Percentiles rank a stretch among this genome's conserved stretches.
Conservation (phyloP, 2,797 vertebrate genomes). For the Hippopotamyrus pictus region DNA sequence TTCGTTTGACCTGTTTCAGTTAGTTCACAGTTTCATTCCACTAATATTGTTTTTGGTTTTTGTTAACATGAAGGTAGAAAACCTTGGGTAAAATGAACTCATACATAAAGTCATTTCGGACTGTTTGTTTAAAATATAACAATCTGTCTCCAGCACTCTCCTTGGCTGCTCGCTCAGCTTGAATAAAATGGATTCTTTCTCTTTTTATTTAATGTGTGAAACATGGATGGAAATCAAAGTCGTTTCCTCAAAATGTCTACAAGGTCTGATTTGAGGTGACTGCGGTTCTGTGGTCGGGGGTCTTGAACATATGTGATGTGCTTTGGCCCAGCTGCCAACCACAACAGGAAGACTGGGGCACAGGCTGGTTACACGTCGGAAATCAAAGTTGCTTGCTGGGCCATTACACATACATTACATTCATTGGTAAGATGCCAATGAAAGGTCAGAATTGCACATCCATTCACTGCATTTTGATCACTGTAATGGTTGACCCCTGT, state of each 20-base stretch:
- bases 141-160: neutral
- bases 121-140: neutral
- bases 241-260: conserved; percentile 10
- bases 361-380: conserved; percentile 25
- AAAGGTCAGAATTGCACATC: neutral
- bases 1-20: neutral
- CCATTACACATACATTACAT: neutral
- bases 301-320: neutral
- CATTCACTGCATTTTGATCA: neutral
- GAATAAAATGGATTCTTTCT: conserved; percentile 6
- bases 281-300: neutral
- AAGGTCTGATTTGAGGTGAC: conserved; percentile 2
- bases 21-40: neutral
- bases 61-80: neutral
- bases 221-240: conserved; percentile 14
- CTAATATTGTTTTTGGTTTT: neutral
- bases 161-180: conserved; percentile 6
- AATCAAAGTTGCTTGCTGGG: neutral
- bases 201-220: conserved; percentile 17
- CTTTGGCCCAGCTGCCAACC: conserved; percentile 30
- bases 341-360: conserved; percentile 55
- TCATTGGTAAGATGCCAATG: neutral
- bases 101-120: neutral
- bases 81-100: neutral
- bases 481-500: neutral